These are phyloP conservation scores for Merluccius polli DNA, from an alignment of 2,797 vertebrate genomes.

Conservation along the genomic window DNA sequence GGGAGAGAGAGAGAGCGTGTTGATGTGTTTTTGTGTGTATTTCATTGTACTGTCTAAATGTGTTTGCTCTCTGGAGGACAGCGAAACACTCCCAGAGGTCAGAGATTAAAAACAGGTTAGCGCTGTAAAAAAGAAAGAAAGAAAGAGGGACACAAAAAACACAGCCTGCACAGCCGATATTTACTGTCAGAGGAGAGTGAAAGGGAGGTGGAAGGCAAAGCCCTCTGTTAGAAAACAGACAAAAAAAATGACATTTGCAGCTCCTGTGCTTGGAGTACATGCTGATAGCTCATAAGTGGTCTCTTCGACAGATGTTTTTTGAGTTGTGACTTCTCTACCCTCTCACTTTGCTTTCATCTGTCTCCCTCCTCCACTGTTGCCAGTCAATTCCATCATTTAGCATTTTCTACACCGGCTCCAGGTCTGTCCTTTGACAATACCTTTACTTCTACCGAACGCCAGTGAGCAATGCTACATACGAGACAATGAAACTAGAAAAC, in stretches of 20 bases:
- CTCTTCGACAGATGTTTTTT: background rate
- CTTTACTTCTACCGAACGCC: background rate
- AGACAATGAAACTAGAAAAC: background rate
- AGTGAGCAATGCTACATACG: background rate
- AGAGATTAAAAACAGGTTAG: slow-evolving; percentile 51
- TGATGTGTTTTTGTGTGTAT: background rate
- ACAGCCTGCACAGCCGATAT: slow-evolving; percentile 29
- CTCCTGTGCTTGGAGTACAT: background rate
- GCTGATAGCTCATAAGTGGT: background rate
- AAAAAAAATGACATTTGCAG: background rate
- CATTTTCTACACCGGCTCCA: background rate
- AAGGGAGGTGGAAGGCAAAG: slow-evolving; percentile 3
- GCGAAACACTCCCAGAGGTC: slow-evolving; percentile 29
- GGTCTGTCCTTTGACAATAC: background rate
- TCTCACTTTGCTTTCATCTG: background rate
- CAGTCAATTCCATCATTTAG: slow-evolving; percentile 6
- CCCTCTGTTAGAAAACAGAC: slow-evolving; percentile 20
- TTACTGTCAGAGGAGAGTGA: slow-evolving; percentile 31
- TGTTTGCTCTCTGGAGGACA: slow-evolving; percentile 23
- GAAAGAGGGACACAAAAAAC: background rate
- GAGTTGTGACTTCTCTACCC: background rate
- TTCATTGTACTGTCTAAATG: slow-evolving; percentile 6
- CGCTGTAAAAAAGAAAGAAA: slow-evolving; percentile 19
- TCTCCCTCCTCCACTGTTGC: background rate
- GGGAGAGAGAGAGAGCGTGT: slow-evolving; percentile 11